A percentile compares a stretch with the other conserved stretches of the same genome.
Evolutionary conservation across 1,140 invertebrate genomes (phyloP).

Genomic region (Ganaspis sp.): DNA sequence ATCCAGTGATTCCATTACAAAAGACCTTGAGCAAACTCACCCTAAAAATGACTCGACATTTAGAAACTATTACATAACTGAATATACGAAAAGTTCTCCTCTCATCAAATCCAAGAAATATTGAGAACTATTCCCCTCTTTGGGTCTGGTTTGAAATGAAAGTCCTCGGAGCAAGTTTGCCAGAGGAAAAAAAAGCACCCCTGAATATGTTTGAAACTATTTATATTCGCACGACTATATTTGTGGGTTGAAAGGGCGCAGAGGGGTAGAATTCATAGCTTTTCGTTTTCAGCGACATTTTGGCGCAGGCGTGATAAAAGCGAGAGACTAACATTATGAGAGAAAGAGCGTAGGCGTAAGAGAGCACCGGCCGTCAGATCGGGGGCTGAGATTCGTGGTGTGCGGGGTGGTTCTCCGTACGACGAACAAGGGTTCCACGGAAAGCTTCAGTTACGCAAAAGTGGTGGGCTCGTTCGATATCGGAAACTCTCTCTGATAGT

Average conservation of each 20-base stretch:
- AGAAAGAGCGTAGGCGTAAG: constrained; percentile 61
- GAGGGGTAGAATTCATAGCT: constrained; percentile 16
- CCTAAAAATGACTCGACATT: no score
- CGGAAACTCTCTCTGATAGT: background rate
- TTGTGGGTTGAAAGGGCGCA: background rate
- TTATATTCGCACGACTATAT: background rate
- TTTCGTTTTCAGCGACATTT: constrained; percentile 45
- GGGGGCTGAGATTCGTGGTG: constrained; percentile 39
- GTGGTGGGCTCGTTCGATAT: background rate
- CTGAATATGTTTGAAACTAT: constrained; percentile 21
- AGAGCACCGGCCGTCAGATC: constrained; percentile 56
- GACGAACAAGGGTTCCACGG: constrained; percentile 9
- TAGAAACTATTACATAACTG: no score
- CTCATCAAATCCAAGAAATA: background rate
- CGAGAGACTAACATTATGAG: constrained; percentile 62
- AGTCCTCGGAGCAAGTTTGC: background rate
- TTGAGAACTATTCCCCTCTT: no score
- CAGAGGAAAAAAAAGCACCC: background rate
- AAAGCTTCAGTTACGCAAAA: constrained; percentile 20
- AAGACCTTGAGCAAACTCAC: no score
- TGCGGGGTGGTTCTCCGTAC: constrained; percentile 44
- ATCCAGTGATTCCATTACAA: no score
- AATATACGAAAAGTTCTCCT: no score
- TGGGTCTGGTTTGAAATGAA: background rate
- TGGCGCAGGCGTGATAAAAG: constrained; percentile 58